Percentiles rank a stretch among this genome's conserved stretches.
These are phyloP conservation scores for Narcine bancroftii DNA, from an alignment of 2,113 vertebrate species.

Conservation along the genomic window DNA sequence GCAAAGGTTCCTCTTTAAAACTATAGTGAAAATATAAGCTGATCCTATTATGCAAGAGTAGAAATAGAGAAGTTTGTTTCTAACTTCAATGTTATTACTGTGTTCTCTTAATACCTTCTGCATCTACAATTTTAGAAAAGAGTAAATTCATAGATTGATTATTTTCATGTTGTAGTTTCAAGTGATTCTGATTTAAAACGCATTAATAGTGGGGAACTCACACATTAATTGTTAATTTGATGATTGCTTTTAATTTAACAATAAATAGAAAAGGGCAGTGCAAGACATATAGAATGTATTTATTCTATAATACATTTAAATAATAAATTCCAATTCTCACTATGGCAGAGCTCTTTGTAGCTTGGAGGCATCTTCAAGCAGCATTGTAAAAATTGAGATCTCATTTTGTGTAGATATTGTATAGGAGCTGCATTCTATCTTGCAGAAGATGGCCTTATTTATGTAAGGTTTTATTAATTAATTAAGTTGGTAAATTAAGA, in stretches of 20 bases:
- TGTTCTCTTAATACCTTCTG: no score
- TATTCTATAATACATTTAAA: no score
- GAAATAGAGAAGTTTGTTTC: no score
- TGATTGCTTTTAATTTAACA: not conserved
- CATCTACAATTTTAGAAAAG: no score
- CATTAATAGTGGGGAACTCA: not conserved
- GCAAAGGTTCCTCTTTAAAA: no score
- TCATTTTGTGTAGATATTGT: not conserved
- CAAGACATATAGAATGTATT: not conserved
- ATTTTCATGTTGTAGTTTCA: not conserved
- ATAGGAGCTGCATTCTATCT: not conserved
- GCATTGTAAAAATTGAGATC: not conserved
- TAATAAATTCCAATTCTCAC: no score
- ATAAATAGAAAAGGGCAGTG: not conserved
- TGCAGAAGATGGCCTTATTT: not conserved
- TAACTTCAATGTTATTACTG: no score
- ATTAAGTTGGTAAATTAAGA: not conserved
- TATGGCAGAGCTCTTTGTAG: not conserved
- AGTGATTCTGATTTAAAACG: not conserved
- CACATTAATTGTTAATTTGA: not conserved
- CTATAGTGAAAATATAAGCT: no score
- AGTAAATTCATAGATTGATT: not conserved
- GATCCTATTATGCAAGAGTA: no score
- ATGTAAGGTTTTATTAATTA: not conserved
- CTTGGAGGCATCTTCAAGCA: not conserved